Conservation (phyloP, 1,140 invertebrate species). For the Zaprionus tsacasi region DNA sequence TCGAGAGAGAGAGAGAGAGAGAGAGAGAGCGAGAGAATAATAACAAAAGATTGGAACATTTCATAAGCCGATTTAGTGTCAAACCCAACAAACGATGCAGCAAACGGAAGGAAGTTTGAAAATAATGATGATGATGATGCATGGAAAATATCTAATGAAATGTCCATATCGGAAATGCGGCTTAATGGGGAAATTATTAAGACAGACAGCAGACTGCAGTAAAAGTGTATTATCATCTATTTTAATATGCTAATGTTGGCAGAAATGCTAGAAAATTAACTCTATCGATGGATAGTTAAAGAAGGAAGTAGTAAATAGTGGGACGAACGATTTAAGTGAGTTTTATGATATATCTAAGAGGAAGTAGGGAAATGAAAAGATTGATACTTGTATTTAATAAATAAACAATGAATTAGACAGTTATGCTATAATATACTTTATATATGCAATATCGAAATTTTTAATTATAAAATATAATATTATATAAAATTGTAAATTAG, state of each 20-base stretch:
- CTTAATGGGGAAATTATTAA: slow-evolving; percentile 39
- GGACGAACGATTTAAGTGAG: background rate
- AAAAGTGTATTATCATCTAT: slow-evolving; percentile 53
- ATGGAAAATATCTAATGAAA: slow-evolving; percentile 62
- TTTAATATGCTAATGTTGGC: slow-evolving; percentile 59
- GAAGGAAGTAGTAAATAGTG: background rate
- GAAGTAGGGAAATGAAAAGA: background rate
- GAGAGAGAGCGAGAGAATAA: background rate
- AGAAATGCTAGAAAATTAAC: slow-evolving; percentile 17
- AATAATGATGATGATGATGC: slow-evolving; percentile 68
- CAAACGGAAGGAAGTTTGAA: slow-evolving; percentile 69
- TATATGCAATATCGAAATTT: no score
- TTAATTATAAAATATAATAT: no score
- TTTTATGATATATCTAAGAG: no score
- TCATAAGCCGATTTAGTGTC: slow-evolving; percentile 69
- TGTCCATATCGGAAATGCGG: slow-evolving; percentile 41
- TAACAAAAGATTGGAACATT: slow-evolving; percentile 31
- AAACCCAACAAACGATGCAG: background rate
- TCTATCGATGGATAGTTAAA: background rate
- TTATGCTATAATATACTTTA: no score
- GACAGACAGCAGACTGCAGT: background rate
- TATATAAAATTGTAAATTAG: no score
- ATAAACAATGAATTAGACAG: no score
- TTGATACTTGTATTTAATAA: background rate
- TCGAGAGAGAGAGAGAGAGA: background rate